Evolutionary conservation across 2,797 vertebrate species (phyloP).

Genomic region (Sardinella longiceps): DNA sequence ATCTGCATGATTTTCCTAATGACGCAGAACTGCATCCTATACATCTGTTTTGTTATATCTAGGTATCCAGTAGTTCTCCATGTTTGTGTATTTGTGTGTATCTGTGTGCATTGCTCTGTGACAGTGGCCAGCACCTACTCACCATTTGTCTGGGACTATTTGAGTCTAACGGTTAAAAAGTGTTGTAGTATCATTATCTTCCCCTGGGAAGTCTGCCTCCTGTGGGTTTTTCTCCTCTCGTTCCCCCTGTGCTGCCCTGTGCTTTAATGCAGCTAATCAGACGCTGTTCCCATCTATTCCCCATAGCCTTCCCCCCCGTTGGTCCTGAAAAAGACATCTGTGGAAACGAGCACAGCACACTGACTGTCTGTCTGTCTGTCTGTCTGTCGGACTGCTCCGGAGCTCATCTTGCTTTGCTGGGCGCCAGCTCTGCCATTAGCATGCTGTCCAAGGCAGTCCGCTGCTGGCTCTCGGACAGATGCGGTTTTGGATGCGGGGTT

Average conservation of each 20-base stretch:
- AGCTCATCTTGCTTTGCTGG: neutral
- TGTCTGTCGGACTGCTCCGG: neutral
- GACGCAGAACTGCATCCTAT: neutral
- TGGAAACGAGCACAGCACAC: conserved; percentile 13
- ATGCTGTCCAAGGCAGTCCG: neutral
- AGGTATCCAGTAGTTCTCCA: too few species aligned
- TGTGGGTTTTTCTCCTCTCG: neutral
- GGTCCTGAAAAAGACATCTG: neutral
- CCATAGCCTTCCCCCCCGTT: neutral
- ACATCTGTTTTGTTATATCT: neutral
- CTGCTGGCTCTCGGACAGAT: neutral
- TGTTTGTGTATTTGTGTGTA: neutral
- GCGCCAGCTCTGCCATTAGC: neutral
- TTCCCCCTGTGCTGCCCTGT: neutral
- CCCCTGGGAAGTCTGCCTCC: neutral
- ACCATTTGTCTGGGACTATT: neutral
- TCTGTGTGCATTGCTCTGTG: neutral
- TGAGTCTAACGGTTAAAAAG: conserved; percentile 8
- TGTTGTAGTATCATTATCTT: conserved; percentile 3
- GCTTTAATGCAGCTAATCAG: conserved; percentile 2
- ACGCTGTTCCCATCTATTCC: neutral
- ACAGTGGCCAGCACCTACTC: neutral
- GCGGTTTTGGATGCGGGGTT: neutral
- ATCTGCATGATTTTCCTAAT: neutral
- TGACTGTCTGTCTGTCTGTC: neutral